Evolutionary conservation across 2,888 invertebrate species (phyloP), one percentile per base, ranked within the genome.

Genomic region (Calliscelio sp.): DNA sequence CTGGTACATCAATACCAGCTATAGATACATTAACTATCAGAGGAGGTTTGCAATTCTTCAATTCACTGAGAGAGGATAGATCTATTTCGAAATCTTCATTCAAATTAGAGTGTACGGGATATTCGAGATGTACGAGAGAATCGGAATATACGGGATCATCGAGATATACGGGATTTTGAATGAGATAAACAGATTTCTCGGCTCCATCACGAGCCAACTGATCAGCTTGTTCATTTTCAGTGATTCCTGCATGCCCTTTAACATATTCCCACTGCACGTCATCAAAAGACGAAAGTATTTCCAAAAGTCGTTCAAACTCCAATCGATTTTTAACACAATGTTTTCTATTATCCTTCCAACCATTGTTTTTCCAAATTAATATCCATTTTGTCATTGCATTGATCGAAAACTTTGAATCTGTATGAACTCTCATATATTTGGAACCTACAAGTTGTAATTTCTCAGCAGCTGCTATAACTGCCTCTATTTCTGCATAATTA

Each of bases 181-280:
- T 32, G 5, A 7, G n/a, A n/a, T n/a, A n/a, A n/a, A n/a, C 14
- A 35, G 2, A 14, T n/a, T n/a, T n/a, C 8, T 55, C 38, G 10
- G 63, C 70, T 16, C 70, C 71, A 20, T 14, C 41, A 14, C 32
- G 22, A 18, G 63, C 75, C 25, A 71, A 57, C 61, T 38, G 16
- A 49, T 81, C 75, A 32, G 75, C 65, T 57, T 61, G 32, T 32
- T 75, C 75, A 32, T 74, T 74, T 20, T 28, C 63, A 14, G 8
- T n/a, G 20, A 28, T 24, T 4, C 74, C 74, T 0, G 53, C 16
- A 41, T 74, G 63, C 0, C 63, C 74, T 41, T 63, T 74, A 1
- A 74, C 74, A 8, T 63, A 74, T 0, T 25, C 14, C 63, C 61
- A 63, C 18, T 63, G 25, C 1, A 74, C 74, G 5, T 22, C 11